Evolutionary conservation across 2,113 vertebrate species (phyloP).

Genomic region (Syngnathus scovelli): DNA sequence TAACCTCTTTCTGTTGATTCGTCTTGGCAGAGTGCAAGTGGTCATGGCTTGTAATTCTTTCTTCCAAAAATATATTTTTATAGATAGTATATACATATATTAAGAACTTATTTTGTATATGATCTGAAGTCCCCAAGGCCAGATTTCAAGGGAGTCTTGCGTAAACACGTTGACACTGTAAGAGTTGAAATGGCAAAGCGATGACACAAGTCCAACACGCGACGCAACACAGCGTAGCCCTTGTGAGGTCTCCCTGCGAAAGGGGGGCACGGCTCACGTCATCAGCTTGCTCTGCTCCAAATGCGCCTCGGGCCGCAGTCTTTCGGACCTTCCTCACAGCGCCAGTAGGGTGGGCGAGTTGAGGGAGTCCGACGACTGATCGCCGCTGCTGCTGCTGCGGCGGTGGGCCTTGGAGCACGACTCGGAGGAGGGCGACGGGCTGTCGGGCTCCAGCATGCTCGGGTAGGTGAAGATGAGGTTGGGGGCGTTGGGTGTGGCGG

Average conservation of each 20-base stretch:
- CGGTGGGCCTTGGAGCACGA: slow-evolving; percentile 98
- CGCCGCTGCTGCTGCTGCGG: slow-evolving; percentile 97
- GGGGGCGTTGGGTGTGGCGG: slow-evolving; percentile 85
- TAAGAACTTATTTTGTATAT: slow-evolving; percentile 26
- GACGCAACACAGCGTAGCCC: slow-evolving; percentile 66
- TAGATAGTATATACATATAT: slow-evolving; percentile 33
- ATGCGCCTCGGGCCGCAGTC: slow-evolving; percentile 58
- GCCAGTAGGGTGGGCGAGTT: slow-evolving; percentile 98
- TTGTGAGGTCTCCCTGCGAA: slow-evolving; percentile 60
- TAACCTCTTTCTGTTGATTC: slow-evolving; percentile 59
- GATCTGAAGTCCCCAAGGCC: slow-evolving; percentile 23
- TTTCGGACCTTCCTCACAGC: slow-evolving; percentile 73
- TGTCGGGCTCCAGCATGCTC: slow-evolving; percentile 92
- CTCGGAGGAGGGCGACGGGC: slow-evolving; percentile 90
- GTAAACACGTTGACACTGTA: slow-evolving; percentile 53
- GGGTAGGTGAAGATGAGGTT: slow-evolving; percentile 98
- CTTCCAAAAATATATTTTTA: slow-evolving; percentile 29
- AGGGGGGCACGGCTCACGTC: slow-evolving; percentile 37
- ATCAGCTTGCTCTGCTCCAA: slow-evolving; percentile 43
- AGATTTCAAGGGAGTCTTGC: slow-evolving; percentile 19
- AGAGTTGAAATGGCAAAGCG: slow-evolving; percentile 56
- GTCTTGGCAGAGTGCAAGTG: slow-evolving; percentile 65
- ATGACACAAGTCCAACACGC: slow-evolving; percentile 30
- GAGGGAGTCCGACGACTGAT: slow-evolving; percentile 98
- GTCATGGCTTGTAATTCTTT: slow-evolving; percentile 57